Percentiles rank a stretch among this genome's conserved stretches.
Evolutionary conservation across 64 coral and sea anemone genomes (phyloP).

Genomic region (Montipora cactus): DNA sequence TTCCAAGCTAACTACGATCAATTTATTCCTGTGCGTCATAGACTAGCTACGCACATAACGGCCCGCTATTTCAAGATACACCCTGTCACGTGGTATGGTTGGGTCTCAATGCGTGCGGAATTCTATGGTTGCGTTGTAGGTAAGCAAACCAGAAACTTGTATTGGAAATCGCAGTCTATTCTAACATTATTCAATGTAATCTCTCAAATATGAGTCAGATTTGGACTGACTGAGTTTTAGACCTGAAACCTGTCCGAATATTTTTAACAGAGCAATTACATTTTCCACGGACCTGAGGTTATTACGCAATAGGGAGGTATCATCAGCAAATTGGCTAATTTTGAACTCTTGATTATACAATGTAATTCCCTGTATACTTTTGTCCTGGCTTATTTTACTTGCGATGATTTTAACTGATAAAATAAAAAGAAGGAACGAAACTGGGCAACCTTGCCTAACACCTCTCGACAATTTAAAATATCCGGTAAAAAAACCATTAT

Average conservation of each 20-base stretch:
- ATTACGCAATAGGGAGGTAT: too few relatives aligned
- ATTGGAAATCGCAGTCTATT: not conserved
- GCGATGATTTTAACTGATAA: not conserved
- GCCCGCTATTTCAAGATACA: slow-evolving; percentile 86
- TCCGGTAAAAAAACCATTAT: not conserved
- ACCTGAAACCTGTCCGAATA: too few relatives aligned
- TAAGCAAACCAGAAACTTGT: not conserved
- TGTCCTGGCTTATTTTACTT: too few relatives aligned
- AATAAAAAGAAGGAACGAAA: not conserved
- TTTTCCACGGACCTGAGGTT: too few relatives aligned
- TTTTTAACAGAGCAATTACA: too few relatives aligned
- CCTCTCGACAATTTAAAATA: not conserved
- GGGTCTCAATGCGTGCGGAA: slow-evolving; percentile 91
- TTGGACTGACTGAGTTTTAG: too few relatives aligned
- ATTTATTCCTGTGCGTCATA: slow-evolving; percentile 75
- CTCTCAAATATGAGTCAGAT: not conserved
- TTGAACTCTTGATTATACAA: too few relatives aligned
- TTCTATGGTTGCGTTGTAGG: slow-evolving; percentile 89
- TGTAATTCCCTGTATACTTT: too few relatives aligned
- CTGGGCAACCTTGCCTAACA: not conserved
- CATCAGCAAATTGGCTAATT: too few relatives aligned
- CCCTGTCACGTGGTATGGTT: slow-evolving; percentile 75
- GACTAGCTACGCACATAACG: slow-evolving; percentile 40
- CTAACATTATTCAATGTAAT: too few relatives aligned
- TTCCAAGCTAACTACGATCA: slow-evolving; percentile 85